phyloP scores from a whole-genome alignment of 2,888 invertebrate species.

The Melieria omissa region DNA sequence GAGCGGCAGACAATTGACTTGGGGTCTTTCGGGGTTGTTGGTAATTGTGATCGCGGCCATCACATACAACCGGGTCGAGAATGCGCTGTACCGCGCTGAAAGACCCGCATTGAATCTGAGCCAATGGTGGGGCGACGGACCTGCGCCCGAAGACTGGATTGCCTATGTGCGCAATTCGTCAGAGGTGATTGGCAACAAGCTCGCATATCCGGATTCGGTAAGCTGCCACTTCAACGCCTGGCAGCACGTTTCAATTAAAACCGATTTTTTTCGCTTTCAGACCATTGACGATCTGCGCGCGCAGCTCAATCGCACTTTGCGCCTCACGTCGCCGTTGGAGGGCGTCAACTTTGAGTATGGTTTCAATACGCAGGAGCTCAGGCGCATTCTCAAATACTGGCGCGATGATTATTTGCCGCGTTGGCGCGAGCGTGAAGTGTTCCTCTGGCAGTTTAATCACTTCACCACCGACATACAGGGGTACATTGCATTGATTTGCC shows the following conservation, averaged over 20 bases:
- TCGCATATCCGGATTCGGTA: slow-evolving; percentile 52
- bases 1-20: background rate
- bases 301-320: slow-evolving; percentile 68
- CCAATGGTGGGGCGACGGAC: slow-evolving; percentile 63
- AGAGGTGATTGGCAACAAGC: slow-evolving; percentile 50
- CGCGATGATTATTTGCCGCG: slow-evolving; percentile 76
- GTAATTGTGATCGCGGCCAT: no score
- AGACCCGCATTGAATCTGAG: slow-evolving; percentile 44
- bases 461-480: slow-evolving; percentile 81
- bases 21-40: no score
- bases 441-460: slow-evolving; percentile 80
- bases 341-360: slow-evolving; percentile 81
- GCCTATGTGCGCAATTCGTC: slow-evolving; percentile 55
- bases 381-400: slow-evolving; percentile 83
- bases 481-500: slow-evolving; percentile 49
- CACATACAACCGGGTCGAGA: no score
- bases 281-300: slow-evolving; percentile 71
- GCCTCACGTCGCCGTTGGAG: slow-evolving; percentile 72
- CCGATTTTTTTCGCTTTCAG: slow-evolving; percentile 54
- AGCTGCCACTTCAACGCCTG: background rate
- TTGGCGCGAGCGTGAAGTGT: slow-evolving; percentile 76
- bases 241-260: background rate
- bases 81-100: no score
- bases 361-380: slow-evolving; percentile 77
- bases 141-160: slow-evolving; percentile 52